Conservation (phyloP, 1,140 invertebrate genomes). For the silkworm (Bombyx mori) region ASM3026992v2 NC_085114.1:867001-867500, state of each 20-base stretch:
- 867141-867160: neutral
- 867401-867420: constrained; percentile 95
- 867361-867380: constrained; percentile 92
- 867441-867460: too few species aligned
- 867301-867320: constrained; percentile 90
- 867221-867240: constrained; percentile 89
- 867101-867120: too few species aligned
- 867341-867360: constrained; percentile 89
- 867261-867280: constrained; percentile 95
- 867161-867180: constrained; percentile 84
- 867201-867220: constrained; percentile 94
- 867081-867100: too few species aligned
- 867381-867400: constrained; percentile 86
- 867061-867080: too few species aligned
- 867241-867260: constrained; percentile 94
- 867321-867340: constrained; percentile 93
- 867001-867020: too few species aligned
- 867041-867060: too few species aligned
- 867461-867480: too few species aligned
- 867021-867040: too few species aligned
- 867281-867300: constrained; percentile 89
- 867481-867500: too few species aligned
- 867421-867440: constrained; percentile 76
- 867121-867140: too few species aligned
- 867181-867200: constrained; percentile 96